Conservation (phyloP, 2,113 vertebrate genomes). For the Pseudois nayaur region DNA sequence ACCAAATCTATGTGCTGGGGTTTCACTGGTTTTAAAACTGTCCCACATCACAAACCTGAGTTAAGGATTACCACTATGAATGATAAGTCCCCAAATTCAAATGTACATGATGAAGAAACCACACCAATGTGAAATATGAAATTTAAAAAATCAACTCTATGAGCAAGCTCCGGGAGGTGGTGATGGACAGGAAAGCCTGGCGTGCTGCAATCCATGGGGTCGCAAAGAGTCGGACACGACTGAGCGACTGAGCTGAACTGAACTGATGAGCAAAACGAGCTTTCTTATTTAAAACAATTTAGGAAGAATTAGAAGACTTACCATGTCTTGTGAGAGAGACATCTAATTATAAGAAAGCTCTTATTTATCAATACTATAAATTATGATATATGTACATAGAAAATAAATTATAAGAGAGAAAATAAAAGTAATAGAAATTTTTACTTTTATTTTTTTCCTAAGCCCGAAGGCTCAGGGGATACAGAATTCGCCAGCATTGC, state of each 20-base stretch:
- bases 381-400: neutral
- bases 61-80: neutral
- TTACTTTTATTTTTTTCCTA: neutral
- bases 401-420: constrained; percentile 17
- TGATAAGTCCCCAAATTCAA: neutral
- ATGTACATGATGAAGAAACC: neutral
- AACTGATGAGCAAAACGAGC: neutral
- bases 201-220: neutral
- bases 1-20: neutral
- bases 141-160: neutral
- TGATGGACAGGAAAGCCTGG: neutral
- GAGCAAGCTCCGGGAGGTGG: neutral
- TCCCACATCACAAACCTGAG: neutral
- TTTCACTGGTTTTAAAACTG: neutral
- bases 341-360: neutral
- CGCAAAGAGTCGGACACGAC: neutral
- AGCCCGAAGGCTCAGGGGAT: neutral
- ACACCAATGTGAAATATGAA: neutral
- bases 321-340: neutral
- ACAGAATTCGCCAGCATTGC: neutral
- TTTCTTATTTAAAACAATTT: neutral
- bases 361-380: neutral
- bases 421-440: neutral
- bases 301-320: neutral
- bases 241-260: neutral